Base-by-base conservation (phyloP, 2,113 vertebrate species). In the Thamnophis sirtalis region DNA sequence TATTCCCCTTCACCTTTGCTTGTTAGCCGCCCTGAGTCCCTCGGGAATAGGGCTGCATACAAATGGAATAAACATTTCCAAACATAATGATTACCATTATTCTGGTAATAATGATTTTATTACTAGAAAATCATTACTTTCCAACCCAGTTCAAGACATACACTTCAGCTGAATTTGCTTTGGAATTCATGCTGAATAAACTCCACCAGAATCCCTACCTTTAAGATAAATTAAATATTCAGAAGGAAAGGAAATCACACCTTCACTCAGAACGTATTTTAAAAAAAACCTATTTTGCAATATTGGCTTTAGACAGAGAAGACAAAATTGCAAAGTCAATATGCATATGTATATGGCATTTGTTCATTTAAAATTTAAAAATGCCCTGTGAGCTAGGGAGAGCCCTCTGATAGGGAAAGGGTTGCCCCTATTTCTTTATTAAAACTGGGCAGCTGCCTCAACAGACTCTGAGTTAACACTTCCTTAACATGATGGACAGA, bases 401-500 rank as follows among this genome's bases (percentile, higher is more conserved):
- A 48, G 33, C 11, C 22, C 60, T 48, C n/a, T 89, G 19, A 1
- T 89, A 43, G 1, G 10, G 73, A 92, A 86, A 55, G 22, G 53
- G 49, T 84, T 28, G 19, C 54, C 48, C 7, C 55, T 28, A 19
- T 89, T 63, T 49, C 48, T 85, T 92, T 85, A 89, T 89, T 58
- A 89, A 49, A 85, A 50, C 80, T 89, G 54, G 91, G 87, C 87
- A 85, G 91, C 87, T 56, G 3, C 43, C 28, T 33, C 5, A 24
- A 88, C 63, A 88, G 24, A 49, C 58, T 15, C 21, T 90, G 90
- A 92, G 86, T 92, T 92, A 55, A 92, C 92, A 90, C 91, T 93
- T 88, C 88, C 68, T 89, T 56, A 85, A 92, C 87, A n/a, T n/a
- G n/a, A n/a, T n/a, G n/a, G n/a, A n/a, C n/a, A n/a, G n/a, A n/a